Base-by-base conservation (phyloP, 2,888 invertebrate genomes). In the Teleiodes luculella region DNA sequence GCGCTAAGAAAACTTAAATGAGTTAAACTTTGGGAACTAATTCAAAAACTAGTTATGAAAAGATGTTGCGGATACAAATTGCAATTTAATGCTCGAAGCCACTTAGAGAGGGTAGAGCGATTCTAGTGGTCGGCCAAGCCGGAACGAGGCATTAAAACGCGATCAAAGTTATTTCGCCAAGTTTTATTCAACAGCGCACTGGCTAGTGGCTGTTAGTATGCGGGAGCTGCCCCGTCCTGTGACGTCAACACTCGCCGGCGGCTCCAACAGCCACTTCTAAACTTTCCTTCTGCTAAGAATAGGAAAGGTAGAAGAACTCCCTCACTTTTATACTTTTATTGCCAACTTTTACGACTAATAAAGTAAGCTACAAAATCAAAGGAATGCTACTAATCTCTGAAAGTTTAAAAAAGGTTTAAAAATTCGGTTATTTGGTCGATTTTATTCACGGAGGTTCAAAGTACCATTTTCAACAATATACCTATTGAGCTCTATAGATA, bases 161-260 rank as follows among this genome's bases (percentile, higher is more conserved):
- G 75, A 76, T 82, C 74, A 77, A 76, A 78, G 73, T 78, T 76
- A 78, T 78, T 78, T 74, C 54, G 61, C 66, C 62, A 76, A 80
- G 74, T 81, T 80, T 68, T 57, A 62, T 63, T 63, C 65, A 64
- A 70, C 69, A 62, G 60, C 61, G 69, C 68, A 64, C 65, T 58
- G 59, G 59, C 76, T 78, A 64, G 65, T 58, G 59, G 59, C 76
- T 78, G 74, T 78, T 83, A 77, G 80, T 79, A 81, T 78, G 73
- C 76, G 68, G 67, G 62, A 72, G 39, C 24, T 41, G 45, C 43
- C 52, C 66, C 64, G 69, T 65, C 62, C 65, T 62, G 62, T 68
- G 70, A 71, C 68, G 71, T 69, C 63, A 67, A 63, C 68, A 70
- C 67, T 65, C 65, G 57, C 61, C 61, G 57, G 58, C 61, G 57